A percentile compares a stretch with the other conserved stretches of the same genome.
phyloP scores from a whole-genome alignment of 2,113 vertebrate genomes.

The Apteryx owenii region DNA sequence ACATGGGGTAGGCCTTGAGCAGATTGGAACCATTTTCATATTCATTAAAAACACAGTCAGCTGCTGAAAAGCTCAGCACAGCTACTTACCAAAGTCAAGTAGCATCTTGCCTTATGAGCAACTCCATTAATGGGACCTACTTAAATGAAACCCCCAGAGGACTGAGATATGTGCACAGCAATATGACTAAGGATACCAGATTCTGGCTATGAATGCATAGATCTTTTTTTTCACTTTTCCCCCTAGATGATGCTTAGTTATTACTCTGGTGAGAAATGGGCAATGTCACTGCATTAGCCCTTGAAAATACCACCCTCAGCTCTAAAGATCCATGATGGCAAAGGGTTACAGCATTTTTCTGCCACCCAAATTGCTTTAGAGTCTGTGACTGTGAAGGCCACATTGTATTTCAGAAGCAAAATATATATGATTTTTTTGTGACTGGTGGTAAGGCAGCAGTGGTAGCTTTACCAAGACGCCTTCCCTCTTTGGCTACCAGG shows the following conservation, averaged over 20 bases:
- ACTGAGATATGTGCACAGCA: not conserved
- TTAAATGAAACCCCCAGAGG: slow-evolving; percentile 47
- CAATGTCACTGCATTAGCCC: not conserved
- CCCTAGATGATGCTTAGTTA: not conserved
- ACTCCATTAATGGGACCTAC: not conserved
- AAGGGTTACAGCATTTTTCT: not conserved
- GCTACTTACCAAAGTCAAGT: slow-evolving; percentile 53
- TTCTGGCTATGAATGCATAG: not conserved
- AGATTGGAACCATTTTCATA: slow-evolving; percentile 38
- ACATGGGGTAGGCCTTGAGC: slow-evolving; percentile 51
- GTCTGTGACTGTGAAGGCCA: not conserved
- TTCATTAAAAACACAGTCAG: slow-evolving; percentile 42
- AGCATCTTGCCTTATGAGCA: slow-evolving; percentile 57
- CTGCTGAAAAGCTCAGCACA: slow-evolving; percentile 29
- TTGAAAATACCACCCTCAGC: not conserved
- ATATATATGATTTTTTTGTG: not conserved
- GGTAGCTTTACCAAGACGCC: not conserved
- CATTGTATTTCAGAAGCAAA: not conserved
- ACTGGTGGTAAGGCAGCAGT: fast-evolving
- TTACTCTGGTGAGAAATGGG: not conserved
- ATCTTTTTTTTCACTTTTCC: not conserved
- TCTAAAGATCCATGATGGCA: not conserved
- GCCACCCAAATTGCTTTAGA: not conserved
- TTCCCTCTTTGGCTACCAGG: not conserved
- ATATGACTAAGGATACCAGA: not conserved